Percentiles rank a stretch among this genome's conserved stretches.
Evolutionary conservation across 2,888 invertebrate species (phyloP).

Genomic region (Boloria selene): DNA sequence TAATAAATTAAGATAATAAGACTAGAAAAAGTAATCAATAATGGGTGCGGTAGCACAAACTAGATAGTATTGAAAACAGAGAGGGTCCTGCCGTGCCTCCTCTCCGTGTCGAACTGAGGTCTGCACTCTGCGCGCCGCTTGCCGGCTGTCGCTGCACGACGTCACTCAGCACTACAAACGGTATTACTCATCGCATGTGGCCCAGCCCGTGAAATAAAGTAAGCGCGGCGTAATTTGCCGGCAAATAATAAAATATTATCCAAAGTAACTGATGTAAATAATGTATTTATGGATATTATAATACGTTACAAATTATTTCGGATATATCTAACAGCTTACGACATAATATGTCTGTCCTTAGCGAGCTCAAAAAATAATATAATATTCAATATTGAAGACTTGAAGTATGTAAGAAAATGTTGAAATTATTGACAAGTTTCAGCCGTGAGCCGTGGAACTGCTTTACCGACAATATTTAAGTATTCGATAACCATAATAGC

Average conservation of each 20-base stretch:
- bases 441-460: constrained; percentile 48
- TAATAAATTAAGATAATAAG: constrained; percentile 46
- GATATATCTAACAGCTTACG: constrained; percentile 1
- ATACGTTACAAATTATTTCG: constrained; percentile 7
- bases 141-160: constrained; percentile 64
- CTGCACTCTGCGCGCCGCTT: constrained; percentile 47
- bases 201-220: constrained; percentile 51
- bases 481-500: background rate
- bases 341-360: constrained; percentile 1
- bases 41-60: constrained; percentile 57
- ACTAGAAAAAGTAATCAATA: constrained; percentile 57
- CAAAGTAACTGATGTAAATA: constrained; percentile 16
- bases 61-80: constrained; percentile 46
- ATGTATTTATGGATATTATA: constrained; percentile 4
- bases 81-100: constrained; percentile 69
- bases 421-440: constrained; percentile 58
- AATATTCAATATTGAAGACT: constrained; percentile 23
- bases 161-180: constrained; percentile 74
- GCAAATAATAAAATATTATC: constrained; percentile 32
- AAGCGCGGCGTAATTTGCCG: constrained; percentile 51
- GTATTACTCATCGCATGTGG: constrained; percentile 72
- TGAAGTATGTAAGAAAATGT: constrained; percentile 39
- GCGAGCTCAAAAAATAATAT: constrained; percentile 28
- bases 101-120: constrained; percentile 69
- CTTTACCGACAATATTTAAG: constrained; percentile 57